Conservation (phyloP, 1,140 invertebrate species). For the Aplysia californica region DNA sequence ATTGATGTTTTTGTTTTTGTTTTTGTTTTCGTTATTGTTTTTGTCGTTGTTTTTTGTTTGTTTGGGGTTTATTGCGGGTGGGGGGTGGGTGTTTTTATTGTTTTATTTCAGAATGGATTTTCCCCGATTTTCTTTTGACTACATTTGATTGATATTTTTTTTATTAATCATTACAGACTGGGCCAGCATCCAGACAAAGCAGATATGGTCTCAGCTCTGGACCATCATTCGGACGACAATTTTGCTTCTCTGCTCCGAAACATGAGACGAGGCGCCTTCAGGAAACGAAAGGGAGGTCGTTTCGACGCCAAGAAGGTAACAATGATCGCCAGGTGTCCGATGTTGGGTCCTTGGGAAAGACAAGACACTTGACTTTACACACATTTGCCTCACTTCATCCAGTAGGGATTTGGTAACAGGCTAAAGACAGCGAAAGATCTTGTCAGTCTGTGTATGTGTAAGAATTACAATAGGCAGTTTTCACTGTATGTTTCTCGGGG, state of each 20-base stretch:
- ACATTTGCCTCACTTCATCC: too few species aligned
- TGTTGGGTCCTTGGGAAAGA: too few species aligned
- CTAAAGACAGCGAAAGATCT: too few species aligned
- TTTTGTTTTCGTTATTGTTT: neutral
- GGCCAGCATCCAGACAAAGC: neutral
- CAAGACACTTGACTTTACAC: too few species aligned
- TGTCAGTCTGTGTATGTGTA: too few species aligned
- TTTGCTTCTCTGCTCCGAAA: slow-evolving; percentile 43
- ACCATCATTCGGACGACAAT: slow-evolving; percentile 32
- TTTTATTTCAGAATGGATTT: too few species aligned
- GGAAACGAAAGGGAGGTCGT: slow-evolving; percentile 36
- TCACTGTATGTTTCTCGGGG: too few species aligned
- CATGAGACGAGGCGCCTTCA: slow-evolving; percentile 42
- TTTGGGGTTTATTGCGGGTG: too few species aligned
- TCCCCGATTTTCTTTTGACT: neutral
- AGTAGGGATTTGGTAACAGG: too few species aligned
- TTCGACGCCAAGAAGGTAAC: slow-evolving; percentile 53
- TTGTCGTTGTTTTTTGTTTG: neutral
- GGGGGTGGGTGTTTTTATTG: too few species aligned
- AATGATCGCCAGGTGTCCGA: slow-evolving; percentile 36
- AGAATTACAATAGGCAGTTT: too few species aligned
- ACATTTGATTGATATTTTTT: neutral
- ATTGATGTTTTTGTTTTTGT: too few species aligned
- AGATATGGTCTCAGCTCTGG: neutral
- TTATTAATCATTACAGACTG: neutral